Base-by-base conservation (phyloP, 1,140 invertebrate genomes). In the Mya arenaria region DNA sequence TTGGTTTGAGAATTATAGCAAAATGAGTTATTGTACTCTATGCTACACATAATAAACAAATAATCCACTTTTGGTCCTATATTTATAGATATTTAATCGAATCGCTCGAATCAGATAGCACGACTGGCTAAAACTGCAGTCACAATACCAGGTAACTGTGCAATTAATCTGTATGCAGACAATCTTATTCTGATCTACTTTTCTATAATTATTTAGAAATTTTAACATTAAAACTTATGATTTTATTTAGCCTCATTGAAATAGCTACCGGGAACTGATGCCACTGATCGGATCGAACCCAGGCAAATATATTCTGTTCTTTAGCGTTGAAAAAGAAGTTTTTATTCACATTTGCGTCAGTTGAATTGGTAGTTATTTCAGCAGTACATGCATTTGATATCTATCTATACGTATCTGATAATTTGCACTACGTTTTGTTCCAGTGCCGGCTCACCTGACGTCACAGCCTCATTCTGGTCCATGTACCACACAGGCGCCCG, bases 401-500 rank as follows among this genome's bases (percentile, higher is more conserved):
- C 13, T 8, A 28, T 60, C 10, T 8, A 60, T 60, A 10, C 19
- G 10, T 10, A 48, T 13, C 41, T 48, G 25, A 60, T 25, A 25
- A 60, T 23, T 10, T 17, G 17, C 25, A 60, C 56, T 13, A 60
- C 25, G 56, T 48, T 19, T 48, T 19, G 19, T 13, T 13, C 41
- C 8, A 52, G 48, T 52, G 2, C 48, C 48, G 17, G 48, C 48
- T 4, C 19, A 17, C 8, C 48, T 69, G 23, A 58, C 58, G 39
- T 39, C 68, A 34, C 25, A 37, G 23, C 39, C 63, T 37, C 15
- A 44, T 5, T 25, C 30, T 1, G 36, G 1, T n/a, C 34, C 66
- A 17, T 81, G 78, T 58, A 34, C 78, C 32, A 81, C 56, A 0
- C 32, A 63, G 8, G 66, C 68, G n/a, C 68, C 78, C 32, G 13